Base-by-base conservation (phyloP, 2,113 vertebrate genomes). In the Nettapus auritus region DNA sequence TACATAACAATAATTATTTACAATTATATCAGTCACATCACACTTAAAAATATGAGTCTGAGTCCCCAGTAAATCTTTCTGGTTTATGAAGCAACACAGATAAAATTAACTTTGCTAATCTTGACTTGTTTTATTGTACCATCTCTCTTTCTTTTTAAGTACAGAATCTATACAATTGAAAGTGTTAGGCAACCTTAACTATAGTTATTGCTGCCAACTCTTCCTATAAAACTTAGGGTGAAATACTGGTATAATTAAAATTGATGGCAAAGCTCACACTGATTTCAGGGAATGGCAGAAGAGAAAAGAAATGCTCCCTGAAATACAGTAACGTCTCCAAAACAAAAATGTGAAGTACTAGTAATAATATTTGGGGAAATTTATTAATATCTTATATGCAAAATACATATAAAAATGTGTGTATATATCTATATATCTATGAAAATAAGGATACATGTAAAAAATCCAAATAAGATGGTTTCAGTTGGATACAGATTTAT, bases 1-100 rank as follows among this genome's bases (percentile, higher is more conserved):
- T 95, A 90, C 85, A 83, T 67, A 96, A 94, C 96, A 97, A 96
- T 96, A 97, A 97, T 98, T 97, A 97, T 90, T 97, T 95, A 91
- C 94, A 97, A 96, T 94, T 97, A 95, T 95, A 85, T 89, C 95
- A 88, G 83, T 94, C 79, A 90, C 83, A 77, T 76, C 90, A 64
- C 60, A 86, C 88, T 95, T 91, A 91, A 96, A 94, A 93, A 85
- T 82, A 90, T 13, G 18, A 94, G 82, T 83, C 62, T 83, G 88
- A 97, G 77, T 90, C 68, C 60, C 88, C 93, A 96, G 94, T 96
- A 98, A 98, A 96, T 91, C 69, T 57, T 94, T 82, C 91, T 82
- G 68, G 13, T 82, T 80, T 88, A 93, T 97, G 56, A 82, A 94
- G 93, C 83, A 95, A 93, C 88, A 88, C 73, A 79, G 74, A 96